These are phyloP conservation scores for Kryphioiulus occultus DNA, from an alignment of 2,888 invertebrate genomes.

Conservation along the genomic window DNA sequence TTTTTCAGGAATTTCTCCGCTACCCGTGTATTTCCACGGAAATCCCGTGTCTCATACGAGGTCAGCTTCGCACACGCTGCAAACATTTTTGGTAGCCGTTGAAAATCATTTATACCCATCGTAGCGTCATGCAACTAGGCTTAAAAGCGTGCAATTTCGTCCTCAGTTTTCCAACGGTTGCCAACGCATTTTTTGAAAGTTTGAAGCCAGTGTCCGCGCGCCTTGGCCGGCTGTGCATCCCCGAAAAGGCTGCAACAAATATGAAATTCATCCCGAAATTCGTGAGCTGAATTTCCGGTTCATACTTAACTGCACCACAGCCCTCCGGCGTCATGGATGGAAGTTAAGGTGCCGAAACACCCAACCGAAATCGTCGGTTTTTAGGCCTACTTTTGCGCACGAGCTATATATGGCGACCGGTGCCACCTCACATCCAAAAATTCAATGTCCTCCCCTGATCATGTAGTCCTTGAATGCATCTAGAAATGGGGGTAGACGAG, in stretches of 20 bases:
- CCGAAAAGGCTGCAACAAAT: background rate
- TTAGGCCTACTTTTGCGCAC: background rate
- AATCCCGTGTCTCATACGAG: background rate
- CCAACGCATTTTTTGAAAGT: background rate
- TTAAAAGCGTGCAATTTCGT: background rate
- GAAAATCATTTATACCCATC: background rate
- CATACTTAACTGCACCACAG: background rate
- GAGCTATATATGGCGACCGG: slow-evolving; percentile 35
- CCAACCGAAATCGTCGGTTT: background rate
- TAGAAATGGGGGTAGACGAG: background rate
- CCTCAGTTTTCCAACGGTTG: background rate
- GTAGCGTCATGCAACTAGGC: background rate
- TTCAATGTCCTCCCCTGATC: slow-evolving; percentile 29
- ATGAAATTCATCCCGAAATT: background rate
- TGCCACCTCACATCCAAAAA: slow-evolving; percentile 4
- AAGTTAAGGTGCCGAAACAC: background rate
- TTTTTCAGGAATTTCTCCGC: background rate
- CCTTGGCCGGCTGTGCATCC: background rate
- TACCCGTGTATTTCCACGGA: background rate
- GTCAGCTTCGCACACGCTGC: background rate
- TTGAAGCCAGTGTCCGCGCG: background rate
- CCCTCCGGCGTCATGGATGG: background rate
- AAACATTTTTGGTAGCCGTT: background rate
- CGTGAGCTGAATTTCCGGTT: background rate
- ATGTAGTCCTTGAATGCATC: slow-evolving; percentile 5